Evolutionary conservation across 2,888 invertebrate genomes (phyloP).

Genomic region (Volucella inanis): DNA sequence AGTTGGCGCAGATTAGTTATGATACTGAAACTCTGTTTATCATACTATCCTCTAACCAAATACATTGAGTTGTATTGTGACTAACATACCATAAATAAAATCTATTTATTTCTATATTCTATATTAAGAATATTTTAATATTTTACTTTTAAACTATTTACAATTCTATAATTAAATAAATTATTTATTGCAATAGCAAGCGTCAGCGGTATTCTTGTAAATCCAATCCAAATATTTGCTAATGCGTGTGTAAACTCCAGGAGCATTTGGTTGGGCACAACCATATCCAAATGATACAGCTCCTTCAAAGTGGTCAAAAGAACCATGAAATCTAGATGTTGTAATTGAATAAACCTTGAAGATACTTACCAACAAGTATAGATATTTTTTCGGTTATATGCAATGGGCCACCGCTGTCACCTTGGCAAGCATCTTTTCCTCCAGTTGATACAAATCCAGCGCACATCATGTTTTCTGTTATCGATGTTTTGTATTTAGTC

Average conservation of each 20-base stretch:
- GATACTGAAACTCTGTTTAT: too few species aligned
- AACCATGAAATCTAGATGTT: not conserved
- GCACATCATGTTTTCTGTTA: slow-evolving; percentile 81
- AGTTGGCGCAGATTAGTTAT: too few species aligned
- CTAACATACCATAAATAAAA: slow-evolving; percentile 7
- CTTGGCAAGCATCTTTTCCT: slow-evolving; percentile 82
- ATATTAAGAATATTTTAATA: not conserved
- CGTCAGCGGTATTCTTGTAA: slow-evolving; percentile 79
- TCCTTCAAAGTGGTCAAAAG: slow-evolving; percentile 43
- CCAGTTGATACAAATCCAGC: slow-evolving; percentile 80
- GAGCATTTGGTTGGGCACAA: slow-evolving; percentile 80
- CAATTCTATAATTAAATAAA: not conserved
- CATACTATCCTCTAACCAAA: too few species aligned
- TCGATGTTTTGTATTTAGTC: slow-evolving; percentile 80
- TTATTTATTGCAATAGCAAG: slow-evolving; percentile 79
- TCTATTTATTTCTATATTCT: slow-evolving; percentile 17
- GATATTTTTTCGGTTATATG: slow-evolving; percentile 79
- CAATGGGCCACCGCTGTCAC: slow-evolving; percentile 82
- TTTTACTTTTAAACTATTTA: not conserved
- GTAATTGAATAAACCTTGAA: not conserved
- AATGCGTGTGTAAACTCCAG: slow-evolving; percentile 81
- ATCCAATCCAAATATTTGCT: slow-evolving; percentile 81
- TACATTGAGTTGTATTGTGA: too few species aligned
- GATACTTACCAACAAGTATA: slow-evolving; percentile 78
- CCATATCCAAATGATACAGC: slow-evolving; percentile 81